Percentiles rank a stretch among this genome's conserved stretches.
These are phyloP conservation scores for Ectropis grisescens DNA, from an alignment of 1,140 invertebrate genomes.

Conservation along the genomic window DNA sequence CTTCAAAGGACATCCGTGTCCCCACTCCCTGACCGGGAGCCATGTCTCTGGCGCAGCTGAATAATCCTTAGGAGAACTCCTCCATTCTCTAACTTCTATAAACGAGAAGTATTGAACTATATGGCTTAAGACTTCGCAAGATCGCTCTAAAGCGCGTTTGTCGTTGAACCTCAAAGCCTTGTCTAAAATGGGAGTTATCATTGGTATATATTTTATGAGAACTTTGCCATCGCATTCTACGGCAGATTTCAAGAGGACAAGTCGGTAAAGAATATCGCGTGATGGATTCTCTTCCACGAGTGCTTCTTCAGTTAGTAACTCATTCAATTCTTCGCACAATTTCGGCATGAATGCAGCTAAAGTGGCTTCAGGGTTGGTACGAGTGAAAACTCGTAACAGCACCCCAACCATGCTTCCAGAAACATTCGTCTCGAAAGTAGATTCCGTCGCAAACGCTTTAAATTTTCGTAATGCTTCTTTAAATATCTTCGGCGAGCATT, in stretches of 20 bases:
- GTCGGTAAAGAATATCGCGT: constrained; percentile 83
- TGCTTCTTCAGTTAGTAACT: constrained; percentile 67
- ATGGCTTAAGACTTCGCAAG: constrained; percentile 59
- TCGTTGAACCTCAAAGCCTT: constrained; percentile 75
- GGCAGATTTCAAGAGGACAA: constrained; percentile 82
- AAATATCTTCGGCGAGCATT: constrained; percentile 69
- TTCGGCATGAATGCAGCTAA: constrained; percentile 80
- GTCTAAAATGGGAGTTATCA: constrained; percentile 74
- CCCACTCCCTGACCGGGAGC: constrained; percentile 89
- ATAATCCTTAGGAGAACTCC: constrained; percentile 73
- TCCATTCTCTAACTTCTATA: constrained; percentile 75
- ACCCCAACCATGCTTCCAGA: constrained; percentile 83
- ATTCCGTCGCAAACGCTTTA: constrained; percentile 78
- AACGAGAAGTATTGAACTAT: constrained; percentile 39
- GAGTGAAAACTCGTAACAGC: constrained; percentile 79
- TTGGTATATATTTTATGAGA: constrained; percentile 74
- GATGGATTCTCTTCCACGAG: constrained; percentile 81
- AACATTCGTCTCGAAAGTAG: constrained; percentile 85
- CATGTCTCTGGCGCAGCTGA: constrained; percentile 78
- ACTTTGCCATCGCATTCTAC: constrained; percentile 74
- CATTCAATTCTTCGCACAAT: constrained; percentile 70
- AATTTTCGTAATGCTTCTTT: constrained; percentile 82
- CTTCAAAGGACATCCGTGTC: constrained; percentile 75
- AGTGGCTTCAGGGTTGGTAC: constrained; percentile 77
- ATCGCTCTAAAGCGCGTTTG: constrained; percentile 72